Base-by-base conservation (phyloP, 2,797 vertebrate species). In the Thripadectes ignobilis region DNA sequence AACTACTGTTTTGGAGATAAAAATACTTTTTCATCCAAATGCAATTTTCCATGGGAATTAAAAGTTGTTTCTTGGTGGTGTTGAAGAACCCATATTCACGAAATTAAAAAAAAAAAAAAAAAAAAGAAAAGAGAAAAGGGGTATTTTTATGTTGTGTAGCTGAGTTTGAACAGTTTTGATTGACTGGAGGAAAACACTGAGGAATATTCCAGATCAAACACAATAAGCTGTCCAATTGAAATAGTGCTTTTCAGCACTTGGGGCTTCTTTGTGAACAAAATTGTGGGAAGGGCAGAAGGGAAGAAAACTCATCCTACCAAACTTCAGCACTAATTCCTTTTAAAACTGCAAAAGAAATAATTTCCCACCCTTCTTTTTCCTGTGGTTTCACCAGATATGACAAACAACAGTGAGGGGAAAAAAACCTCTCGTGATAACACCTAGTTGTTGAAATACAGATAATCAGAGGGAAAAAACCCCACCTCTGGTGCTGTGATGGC, bases 201-300 rank as follows among this genome's bases (percentile, higher is more conserved):
- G 51, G 90, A 93, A 73, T 41, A 89, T 87, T 86, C 83, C 77
- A 86, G 74, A 55, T 85, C 39, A 92, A 87, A 72, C 1, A 7
- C 1, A 11, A 6, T 34, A 69, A 86, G 9, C 8, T 58, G 29
- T 73, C 36, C 36, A 38, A 75, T 48, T 27, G 45, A 67, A 83
- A 67, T 4, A 34, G 39, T 41, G 69, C 21, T 88, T 88, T 86
- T 59, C 2, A 3, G 46, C 51, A 57, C 16, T 52, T 6, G 1
- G 23, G 26, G 41, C 34, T 78, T 29, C 26, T 48, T 45, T 71
- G 59, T 39, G 41, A 78, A 72, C 69, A 38, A 82, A 82, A 92
- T 49, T 10, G 39, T 69, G 72, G 77, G 27, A 85, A 80, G 14
- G 48, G 41, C 41, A 71, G 65, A 81, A 41, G 8, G 55, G 32